Evolutionary conservation across 2,113 vertebrate species (phyloP).

Genomic region (Serinus canaria): DNA sequence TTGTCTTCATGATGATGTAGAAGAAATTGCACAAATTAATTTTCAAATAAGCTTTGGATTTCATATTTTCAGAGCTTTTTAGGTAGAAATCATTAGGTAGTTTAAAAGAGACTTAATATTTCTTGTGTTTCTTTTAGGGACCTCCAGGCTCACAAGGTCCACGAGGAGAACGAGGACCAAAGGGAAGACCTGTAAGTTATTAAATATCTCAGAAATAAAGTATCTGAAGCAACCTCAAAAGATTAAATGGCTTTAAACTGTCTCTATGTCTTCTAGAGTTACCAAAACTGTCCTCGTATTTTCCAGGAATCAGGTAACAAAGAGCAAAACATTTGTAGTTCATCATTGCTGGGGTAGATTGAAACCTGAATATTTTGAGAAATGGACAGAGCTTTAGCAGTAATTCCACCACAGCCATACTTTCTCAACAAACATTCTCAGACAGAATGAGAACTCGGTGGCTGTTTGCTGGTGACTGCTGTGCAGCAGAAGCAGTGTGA

Average conservation of each 20-base stretch:
- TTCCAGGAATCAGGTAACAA: background rate
- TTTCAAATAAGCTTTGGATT: background rate
- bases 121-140: constrained; percentile 76
- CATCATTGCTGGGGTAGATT: background rate
- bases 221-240: background rate
- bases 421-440: background rate
- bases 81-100: background rate
- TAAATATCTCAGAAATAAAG: background rate
- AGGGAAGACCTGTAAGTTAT: constrained; percentile 89
- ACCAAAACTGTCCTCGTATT: background rate
- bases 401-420: background rate
- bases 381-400: background rate
- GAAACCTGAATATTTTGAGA: background rate
- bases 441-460: background rate
- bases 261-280: background rate
- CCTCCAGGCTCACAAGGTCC: constrained; percentile 89
- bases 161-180: constrained; percentile 87
- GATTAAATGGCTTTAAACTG: background rate
- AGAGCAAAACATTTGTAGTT: background rate
- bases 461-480: background rate
- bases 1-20: background rate
- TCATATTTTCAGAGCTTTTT: background rate
- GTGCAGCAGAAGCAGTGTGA: background rate
- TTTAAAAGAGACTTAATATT: background rate
- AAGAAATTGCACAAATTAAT: background rate